A percentile compares a stretch with the other conserved stretches of the same genome.
phyloP scores from a whole-genome alignment of 2,888 invertebrate genomes.

The Octodonta nipae region DNA sequence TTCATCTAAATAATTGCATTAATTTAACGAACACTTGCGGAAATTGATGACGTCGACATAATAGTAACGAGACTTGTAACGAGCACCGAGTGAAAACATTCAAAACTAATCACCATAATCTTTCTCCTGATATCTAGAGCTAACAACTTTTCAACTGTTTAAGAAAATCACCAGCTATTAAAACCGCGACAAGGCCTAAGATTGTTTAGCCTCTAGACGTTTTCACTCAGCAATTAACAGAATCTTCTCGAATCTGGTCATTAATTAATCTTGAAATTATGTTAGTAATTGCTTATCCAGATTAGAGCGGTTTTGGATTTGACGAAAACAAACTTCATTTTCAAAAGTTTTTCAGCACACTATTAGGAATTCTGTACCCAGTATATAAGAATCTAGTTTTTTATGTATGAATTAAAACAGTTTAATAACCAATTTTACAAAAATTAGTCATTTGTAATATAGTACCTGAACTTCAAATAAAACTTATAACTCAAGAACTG shows the following conservation, averaged over 20 bases:
- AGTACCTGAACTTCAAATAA: too few relatives aligned
- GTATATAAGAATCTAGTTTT: too few relatives aligned
- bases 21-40: conserved; percentile 30
- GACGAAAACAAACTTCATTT: too few relatives aligned
- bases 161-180: conserved; percentile 37
- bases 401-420: too few relatives aligned
- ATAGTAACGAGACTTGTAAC: conserved; percentile 32
- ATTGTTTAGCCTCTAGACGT: conserved; percentile 24
- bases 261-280: too few relatives aligned
- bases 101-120: conserved; percentile 36
- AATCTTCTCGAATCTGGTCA: conserved; percentile 32
- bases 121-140: conserved; percentile 35
- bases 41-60: conserved; percentile 33
- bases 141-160: conserved; percentile 38
- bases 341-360: too few relatives aligned
- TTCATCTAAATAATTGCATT: conserved; percentile 31
- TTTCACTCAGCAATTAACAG: conserved; percentile 24
- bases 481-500: too few relatives aligned
- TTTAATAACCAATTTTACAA: too few relatives aligned
- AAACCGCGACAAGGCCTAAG: conserved; percentile 31
- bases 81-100: conserved; percentile 34
- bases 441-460: too few relatives aligned
- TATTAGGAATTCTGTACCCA: too few relatives aligned
- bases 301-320: too few relatives aligned
- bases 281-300: too few relatives aligned